These are phyloP conservation scores for Biston stratarius DNA, from an alignment of 2,888 invertebrate genomes.

Conservation along the genomic window DNA sequence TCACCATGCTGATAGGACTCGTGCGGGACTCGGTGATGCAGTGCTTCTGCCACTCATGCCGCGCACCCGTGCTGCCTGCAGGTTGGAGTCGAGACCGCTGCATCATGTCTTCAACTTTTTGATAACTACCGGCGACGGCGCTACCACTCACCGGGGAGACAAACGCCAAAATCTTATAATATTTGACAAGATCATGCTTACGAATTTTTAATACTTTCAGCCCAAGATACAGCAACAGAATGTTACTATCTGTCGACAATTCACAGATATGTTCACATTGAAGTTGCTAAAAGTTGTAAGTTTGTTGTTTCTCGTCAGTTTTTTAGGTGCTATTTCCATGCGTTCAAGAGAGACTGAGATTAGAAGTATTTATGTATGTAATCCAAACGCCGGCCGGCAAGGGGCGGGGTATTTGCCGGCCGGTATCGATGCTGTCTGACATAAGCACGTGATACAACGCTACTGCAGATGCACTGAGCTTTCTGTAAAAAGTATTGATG, in stretches of 20 bases:
- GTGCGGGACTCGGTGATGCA: constrained; percentile 97
- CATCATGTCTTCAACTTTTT: constrained; percentile 29
- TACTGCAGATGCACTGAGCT: constrained; percentile 29
- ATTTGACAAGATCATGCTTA: constrained; percentile 39
- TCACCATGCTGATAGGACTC: constrained; percentile 94
- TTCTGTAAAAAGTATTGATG: background rate
- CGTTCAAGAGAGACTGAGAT: background rate
- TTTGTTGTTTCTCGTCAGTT: constrained; percentile 1
- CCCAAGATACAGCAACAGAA: background rate
- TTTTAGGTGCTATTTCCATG: background rate
- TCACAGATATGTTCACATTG: background rate
- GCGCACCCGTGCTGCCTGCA: constrained; percentile 92
- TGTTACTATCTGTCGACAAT: background rate
- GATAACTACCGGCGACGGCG: constrained; percentile 60
- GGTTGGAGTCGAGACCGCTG: constrained; percentile 82
- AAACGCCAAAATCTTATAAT: constrained; percentile 57
- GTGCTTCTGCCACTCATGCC: constrained; percentile 97
- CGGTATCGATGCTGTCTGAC: constrained; percentile 55
- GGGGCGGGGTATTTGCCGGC: constrained; percentile 50
- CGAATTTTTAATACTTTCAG: background rate
- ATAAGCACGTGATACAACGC: constrained; percentile 59
- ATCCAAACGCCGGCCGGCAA: constrained; percentile 53
- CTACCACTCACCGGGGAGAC: constrained; percentile 64
- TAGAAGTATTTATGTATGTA: background rate
- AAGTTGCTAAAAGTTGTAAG: background rate